phyloP scores from a whole-genome alignment of 1,140 invertebrate genomes.

The Drosophila baimaii region DNA sequence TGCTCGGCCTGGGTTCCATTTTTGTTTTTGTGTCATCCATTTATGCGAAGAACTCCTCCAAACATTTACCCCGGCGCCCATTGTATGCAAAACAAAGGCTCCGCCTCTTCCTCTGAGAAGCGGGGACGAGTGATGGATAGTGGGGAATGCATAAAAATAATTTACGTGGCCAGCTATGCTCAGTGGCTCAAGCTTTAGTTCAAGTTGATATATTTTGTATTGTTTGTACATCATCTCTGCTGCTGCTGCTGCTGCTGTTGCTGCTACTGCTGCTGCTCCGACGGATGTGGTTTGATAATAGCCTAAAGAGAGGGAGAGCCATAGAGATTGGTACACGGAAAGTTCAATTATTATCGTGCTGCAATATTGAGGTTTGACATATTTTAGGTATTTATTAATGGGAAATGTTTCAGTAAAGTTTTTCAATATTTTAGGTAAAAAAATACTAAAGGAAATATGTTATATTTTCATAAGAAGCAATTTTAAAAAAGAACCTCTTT shows the following conservation, averaged over 20 bases:
- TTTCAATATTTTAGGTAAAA: no score
- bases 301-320: slow-evolving; percentile 25
- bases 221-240: slow-evolving; percentile 62
- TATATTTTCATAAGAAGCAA: fast-evolving
- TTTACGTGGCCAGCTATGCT: slow-evolving; percentile 59
- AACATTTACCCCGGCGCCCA: slow-evolving; percentile 37
- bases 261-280: slow-evolving; percentile 54
- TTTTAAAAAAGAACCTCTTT: neutral
- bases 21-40: slow-evolving; percentile 19
- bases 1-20: slow-evolving; percentile 3
- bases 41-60: slow-evolving; percentile 17
- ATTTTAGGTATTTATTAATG: neutral
- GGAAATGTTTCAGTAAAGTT: neutral
- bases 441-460: neutral
- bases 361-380: neutral
- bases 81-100: slow-evolving; percentile 51
- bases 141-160: slow-evolving; percentile 47
- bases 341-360: neutral
- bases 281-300: slow-evolving; percentile 81
- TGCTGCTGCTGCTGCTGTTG: slow-evolving; percentile 52
- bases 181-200: slow-evolving; percentile 70
- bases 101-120: slow-evolving; percentile 23
- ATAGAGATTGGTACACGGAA: slow-evolving; percentile 14
- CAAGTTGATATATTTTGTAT: slow-evolving; percentile 76
- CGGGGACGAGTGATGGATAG: slow-evolving; percentile 9